Percentiles rank a stretch among this genome's conserved stretches.
These are phyloP conservation scores for Planococcus citri DNA, from an alignment of 1,140 invertebrate species.

Conservation along the genomic window DNA sequence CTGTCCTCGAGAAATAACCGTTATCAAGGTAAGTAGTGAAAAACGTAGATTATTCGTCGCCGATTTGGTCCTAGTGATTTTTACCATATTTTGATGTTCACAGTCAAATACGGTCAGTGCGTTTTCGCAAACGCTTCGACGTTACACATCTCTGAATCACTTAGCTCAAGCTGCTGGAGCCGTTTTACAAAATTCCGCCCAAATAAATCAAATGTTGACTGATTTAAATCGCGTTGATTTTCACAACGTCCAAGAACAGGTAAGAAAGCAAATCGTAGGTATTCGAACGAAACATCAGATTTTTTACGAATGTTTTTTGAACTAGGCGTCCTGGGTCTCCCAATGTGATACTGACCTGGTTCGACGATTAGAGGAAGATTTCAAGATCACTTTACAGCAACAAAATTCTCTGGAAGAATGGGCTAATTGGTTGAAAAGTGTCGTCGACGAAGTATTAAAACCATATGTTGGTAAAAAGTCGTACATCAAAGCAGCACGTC, in stretches of 20 bases:
- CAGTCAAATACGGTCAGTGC: constrained; percentile 68
- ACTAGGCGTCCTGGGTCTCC: constrained; percentile 92
- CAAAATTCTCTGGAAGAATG: constrained; percentile 92
- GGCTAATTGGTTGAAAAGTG: constrained; percentile 90
- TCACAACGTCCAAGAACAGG: constrained; percentile 82
- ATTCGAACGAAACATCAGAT: not conserved
- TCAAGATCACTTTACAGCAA: constrained; percentile 82
- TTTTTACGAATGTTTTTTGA: not conserved
- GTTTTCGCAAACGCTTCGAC: constrained; percentile 83
- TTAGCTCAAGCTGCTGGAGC: constrained; percentile 90
- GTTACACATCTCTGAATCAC: constrained; percentile 98
- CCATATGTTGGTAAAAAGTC: constrained; percentile 71
- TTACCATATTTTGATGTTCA: constrained; percentile 22
- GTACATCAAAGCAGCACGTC: constrained; percentile 79
- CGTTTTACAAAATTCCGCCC: constrained; percentile 87
- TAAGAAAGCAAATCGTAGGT: constrained; percentile 31
- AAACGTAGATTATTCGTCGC: too few relatives aligned
- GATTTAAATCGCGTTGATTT: constrained; percentile 97
- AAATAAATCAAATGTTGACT: constrained; percentile 93
- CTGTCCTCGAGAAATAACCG: constrained; percentile 68
- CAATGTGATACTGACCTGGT: constrained; percentile 82
- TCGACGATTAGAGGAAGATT: constrained; percentile 77
- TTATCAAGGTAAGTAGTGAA: constrained; percentile 55
- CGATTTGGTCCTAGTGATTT: not conserved
- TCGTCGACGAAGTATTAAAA: constrained; percentile 75